Base-by-base conservation (phyloP, 2,797 vertebrate genomes). In the Philypnodon macrostomus region DNA sequence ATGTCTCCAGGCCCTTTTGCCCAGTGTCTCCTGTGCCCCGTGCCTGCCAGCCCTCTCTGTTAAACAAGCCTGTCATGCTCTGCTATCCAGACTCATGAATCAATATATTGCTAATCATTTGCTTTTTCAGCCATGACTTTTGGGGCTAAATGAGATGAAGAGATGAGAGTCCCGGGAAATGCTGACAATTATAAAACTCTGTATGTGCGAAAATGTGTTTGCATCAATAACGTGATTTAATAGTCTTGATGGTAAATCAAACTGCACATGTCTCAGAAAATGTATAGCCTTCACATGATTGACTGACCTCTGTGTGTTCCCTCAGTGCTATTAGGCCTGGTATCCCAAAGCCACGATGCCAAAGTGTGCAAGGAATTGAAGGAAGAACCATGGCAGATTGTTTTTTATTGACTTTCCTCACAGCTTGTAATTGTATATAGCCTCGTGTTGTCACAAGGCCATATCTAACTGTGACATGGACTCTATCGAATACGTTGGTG, bases 331-430 rank as follows among this genome's bases (percentile, higher is more conserved):
- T 24, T 16, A n/a, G n/a, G 39, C 30, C 17, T 31, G 31, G 31
- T 30, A 57, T 17, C 11, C 12, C 21, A 27, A 18, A 58, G n/a
- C 41, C 29, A 36, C 10, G 42, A 33, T 32, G 39, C 31, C 9
- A 27, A 35, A 18, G 12, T 59, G 15, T 41, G 21, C 60, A 35
- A 13, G 38, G 18, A 23, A 57, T 13, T 17, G 45, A 17, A 47
- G 13, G 17, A 55, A 26, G 29, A 62, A 63, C 58, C 53, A 51
- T 61, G 57, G 8, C 45, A 58, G 39, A 75, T 58, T 71, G 55
- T 59, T 57, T 68, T 65, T 69, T 65, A 67, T 75, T 71, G 62
- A 72, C 71, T 75, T 77, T 67, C 63, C 45, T 19, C 48, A 58
- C 45, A 35, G 49, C 47, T 70, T 62, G 50, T 80, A 63, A 66